phyloP scores from a whole-genome alignment of 2,888 invertebrate genomes.

The Hartigia nigra region DNA sequence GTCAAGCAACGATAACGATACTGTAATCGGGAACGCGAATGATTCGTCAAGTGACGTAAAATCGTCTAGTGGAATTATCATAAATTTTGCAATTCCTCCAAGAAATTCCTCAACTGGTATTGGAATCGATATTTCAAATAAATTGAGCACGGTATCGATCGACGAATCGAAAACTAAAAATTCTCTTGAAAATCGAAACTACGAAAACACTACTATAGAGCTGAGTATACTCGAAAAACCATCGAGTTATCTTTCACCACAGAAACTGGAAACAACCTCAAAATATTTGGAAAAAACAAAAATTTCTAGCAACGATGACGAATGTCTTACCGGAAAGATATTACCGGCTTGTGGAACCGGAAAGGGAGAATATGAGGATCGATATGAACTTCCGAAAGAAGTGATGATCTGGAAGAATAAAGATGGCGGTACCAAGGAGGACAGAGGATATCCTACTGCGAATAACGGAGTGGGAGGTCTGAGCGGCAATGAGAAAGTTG shows the following conservation, averaged over 20 bases:
- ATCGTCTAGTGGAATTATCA: not conserved
- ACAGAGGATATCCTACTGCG: not conserved
- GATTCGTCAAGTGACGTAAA: not conserved
- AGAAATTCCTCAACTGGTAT: not conserved
- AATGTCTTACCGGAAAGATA: not conserved
- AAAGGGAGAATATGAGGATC: not conserved
- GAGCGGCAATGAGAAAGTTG: not conserved
- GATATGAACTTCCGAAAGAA: not conserved
- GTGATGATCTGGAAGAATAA: not conserved
- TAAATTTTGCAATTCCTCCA: not conserved
- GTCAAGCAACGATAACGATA: not conserved
- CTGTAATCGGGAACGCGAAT: not conserved
- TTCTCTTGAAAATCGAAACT: not conserved
- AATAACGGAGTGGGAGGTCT: not conserved
- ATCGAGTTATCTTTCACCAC: not conserved
- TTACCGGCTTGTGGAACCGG: slow-evolving; percentile 1
- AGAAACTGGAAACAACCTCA: not conserved
- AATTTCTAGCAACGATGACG: not conserved
- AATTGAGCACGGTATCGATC: not conserved
- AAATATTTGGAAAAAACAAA: not conserved
- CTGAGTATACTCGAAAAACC: not conserved
- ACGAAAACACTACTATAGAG: not conserved
- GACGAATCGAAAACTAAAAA: not conserved
- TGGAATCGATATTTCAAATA: not conserved
- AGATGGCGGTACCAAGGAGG: not conserved